phyloP scores from a whole-genome alignment of 2,797 vertebrate genomes.

The Pseudocheirus occidentalis region DNA sequence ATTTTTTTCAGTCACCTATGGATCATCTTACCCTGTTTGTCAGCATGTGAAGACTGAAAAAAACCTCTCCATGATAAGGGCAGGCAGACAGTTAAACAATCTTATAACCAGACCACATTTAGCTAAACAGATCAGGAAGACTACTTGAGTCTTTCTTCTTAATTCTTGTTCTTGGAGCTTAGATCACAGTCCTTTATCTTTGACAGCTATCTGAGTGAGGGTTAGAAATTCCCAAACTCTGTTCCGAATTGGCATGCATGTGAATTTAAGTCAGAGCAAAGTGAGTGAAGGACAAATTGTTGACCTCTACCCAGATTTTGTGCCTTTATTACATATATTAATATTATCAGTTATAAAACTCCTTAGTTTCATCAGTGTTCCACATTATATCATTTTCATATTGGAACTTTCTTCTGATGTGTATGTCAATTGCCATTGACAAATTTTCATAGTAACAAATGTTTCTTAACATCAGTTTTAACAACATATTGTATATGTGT shows the following conservation, averaged over 20 bases:
- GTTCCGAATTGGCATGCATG: not conserved
- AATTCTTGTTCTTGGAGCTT: not conserved
- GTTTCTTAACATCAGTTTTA: not conserved
- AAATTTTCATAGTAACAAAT: not conserved
- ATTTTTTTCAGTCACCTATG: not conserved
- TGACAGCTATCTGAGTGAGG: not conserved
- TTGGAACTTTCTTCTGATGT: not conserved
- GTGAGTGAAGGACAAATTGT: not conserved
- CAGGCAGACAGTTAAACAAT: not conserved
- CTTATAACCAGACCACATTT: not conserved
- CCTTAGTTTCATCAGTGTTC: not conserved
- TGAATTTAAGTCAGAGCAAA: not conserved
- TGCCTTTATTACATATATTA: not conserved
- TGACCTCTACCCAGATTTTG: not conserved
- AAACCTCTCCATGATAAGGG: not conserved
- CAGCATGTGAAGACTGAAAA: not conserved
- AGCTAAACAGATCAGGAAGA: not conserved
- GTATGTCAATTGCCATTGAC: not conserved
- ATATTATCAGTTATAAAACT: not conserved
- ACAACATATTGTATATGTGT: not conserved
- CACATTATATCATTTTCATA: not conserved
- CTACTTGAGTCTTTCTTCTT: not conserved
- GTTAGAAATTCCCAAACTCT: not conserved
- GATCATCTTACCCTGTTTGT: not conserved
- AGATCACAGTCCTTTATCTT: not conserved